phyloP scores from a whole-genome alignment of 2,888 invertebrate genomes.

The Myathropa florea region DNA sequence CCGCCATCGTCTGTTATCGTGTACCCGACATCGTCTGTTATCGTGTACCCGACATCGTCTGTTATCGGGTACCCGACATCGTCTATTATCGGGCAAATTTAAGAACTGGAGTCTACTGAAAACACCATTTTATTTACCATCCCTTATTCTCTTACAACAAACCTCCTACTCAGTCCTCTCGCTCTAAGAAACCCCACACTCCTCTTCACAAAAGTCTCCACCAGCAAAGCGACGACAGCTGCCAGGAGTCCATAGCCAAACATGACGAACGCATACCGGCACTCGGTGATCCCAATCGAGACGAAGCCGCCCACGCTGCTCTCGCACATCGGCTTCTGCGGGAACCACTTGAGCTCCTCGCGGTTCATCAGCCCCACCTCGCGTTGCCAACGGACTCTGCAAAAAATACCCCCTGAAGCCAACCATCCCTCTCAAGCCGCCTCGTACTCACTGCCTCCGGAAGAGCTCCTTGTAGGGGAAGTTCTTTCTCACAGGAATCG shows the following conservation, averaged over 20 bases:
- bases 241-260: constrained; percentile 76
- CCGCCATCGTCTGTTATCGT: no score
- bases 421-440: background rate
- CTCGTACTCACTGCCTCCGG: constrained; percentile 75
- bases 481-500: constrained; percentile 82
- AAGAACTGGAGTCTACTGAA: no score
- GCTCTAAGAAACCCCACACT: background rate
- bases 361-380: constrained; percentile 83
- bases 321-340: constrained; percentile 82
- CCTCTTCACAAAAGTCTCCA: constrained; percentile 70
- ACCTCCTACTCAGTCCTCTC: no score
- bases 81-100: no score
- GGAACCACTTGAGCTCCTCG: constrained; percentile 82
- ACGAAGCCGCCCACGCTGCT: constrained; percentile 81
- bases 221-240: constrained; percentile 73
- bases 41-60: no score
- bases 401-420: background rate
- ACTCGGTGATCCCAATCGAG: constrained; percentile 82
- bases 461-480: constrained; percentile 84
- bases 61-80: no score
- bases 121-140: no score
- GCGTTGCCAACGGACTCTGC: constrained; percentile 84
- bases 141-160: no score
- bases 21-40: no score
- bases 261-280: constrained; percentile 82